Evolutionary conservation across 2,888 invertebrate species (phyloP).

Genomic region (Rapana venosa): DNA sequence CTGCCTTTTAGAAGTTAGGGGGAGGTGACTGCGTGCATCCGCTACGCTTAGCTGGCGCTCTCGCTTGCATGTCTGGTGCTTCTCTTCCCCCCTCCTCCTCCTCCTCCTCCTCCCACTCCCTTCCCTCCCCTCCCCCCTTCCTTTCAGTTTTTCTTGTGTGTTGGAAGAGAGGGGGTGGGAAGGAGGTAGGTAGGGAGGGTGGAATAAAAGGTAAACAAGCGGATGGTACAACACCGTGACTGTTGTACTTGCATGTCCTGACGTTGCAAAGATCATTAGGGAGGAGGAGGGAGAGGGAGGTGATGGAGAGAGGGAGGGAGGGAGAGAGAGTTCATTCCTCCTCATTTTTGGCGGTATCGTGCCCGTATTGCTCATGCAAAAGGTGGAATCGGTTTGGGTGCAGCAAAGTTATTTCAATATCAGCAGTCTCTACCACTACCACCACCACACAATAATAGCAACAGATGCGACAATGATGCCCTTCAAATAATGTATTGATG

Average conservation of each 20-base stretch:
- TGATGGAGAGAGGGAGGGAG: neutral
- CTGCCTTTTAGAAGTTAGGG: neutral
- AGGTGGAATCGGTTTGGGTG: no score
- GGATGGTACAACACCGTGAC: neutral
- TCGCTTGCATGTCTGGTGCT: no score
- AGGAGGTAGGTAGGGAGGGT: no score
- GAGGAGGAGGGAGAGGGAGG: neutral
- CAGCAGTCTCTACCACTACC: no score
- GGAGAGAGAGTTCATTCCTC: no score
- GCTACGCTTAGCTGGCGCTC: slow-evolving; percentile 14
- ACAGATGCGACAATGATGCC: no score
- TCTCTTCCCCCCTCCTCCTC: neutral
- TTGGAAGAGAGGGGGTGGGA: neutral
- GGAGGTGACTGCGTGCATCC: slow-evolving; percentile 9
- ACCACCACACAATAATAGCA: no score
- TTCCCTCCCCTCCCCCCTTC: neutral
- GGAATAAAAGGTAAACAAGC: neutral
- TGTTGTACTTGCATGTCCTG: slow-evolving; percentile 3
- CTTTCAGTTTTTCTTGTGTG: no score
- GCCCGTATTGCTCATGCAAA: no score
- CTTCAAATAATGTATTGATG: no score
- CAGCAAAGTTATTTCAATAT: no score
- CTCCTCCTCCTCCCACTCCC: neutral
- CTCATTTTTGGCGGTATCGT: no score
- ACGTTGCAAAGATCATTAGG: neutral